Evolutionary conservation across 2,113 vertebrate species (phyloP), one percentile per base, ranked within the genome.

Genomic region (Saccopteryx leptura): DNA sequence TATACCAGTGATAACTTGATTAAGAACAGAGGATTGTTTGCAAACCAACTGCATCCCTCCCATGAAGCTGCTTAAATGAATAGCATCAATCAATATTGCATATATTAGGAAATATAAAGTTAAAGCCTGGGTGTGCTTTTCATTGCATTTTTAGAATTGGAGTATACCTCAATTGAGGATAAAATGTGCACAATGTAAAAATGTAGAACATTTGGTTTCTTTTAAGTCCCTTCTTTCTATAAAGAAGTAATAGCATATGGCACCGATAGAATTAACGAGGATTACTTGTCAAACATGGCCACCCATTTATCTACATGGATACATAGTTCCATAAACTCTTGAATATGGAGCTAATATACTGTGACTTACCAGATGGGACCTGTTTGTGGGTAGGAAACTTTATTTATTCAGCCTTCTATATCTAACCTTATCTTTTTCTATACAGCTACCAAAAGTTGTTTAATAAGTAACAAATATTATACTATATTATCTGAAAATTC

Each of bases 1-100:
- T 17, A 66, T 69, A 72, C 9, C 28, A 69, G 28, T 31, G 33
- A 50, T 93, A 82, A 90, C 65, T 72, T 63, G 71, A 52, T 75
- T 58, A 60, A 85, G 46, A 33, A 13, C 14, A 39, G 33, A 23
- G 23, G 7, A 39, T 68, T 94, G 65, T 89, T 92, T 86, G n/a
- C 50, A 79, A 78, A 80, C 39, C 24, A 66, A 28, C 26, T 75
- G 60, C 24, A 46, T 74, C 54, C n/a, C 28, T 81, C 50, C 9
- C 15, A 19, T 50, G 24, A 90, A 80, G 31, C 56, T 65, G 48
- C 66, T 93, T 92, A 69, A 81, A 84, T 33, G n/a, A 88, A 63
- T n/a, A 86, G 12, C 9, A 58, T 89, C 52, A 48, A 2, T 90
- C 24, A n/a, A 33, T 66, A n/a, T n/a, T 50, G 48, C 19, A 48